Conservation (phyloP, 1,140 invertebrate species). For the Hermatobates lingyangjiaoensis region DNA sequence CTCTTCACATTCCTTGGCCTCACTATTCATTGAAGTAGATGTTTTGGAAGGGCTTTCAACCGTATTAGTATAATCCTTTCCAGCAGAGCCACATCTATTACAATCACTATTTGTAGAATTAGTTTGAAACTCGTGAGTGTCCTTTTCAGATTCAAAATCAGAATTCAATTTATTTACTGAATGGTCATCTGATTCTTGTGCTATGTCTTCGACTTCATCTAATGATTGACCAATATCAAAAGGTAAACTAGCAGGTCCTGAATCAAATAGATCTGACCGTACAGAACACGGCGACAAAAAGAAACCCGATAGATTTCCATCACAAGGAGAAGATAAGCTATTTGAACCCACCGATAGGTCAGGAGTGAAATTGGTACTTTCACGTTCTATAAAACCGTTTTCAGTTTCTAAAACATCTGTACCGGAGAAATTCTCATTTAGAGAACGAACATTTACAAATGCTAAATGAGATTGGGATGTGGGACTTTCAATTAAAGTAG, state of each 20-base stretch:
- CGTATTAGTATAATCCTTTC: no score
- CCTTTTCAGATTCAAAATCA: no score
- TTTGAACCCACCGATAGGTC: slow-evolving; percentile 8
- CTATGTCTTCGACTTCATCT: slow-evolving; percentile 17
- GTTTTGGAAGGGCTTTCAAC: no score
- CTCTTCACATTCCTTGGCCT: no score
- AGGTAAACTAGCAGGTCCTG: slow-evolving; percentile 15
- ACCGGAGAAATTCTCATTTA: background rate
- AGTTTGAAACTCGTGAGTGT: no score
- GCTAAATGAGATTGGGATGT: slow-evolving; percentile 17
- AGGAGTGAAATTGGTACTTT: slow-evolving; percentile 7
- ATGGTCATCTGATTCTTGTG: no score
- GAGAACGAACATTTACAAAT: slow-evolving; percentile 11
- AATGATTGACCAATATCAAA: slow-evolving; percentile 13
- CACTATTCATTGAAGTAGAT: no score
- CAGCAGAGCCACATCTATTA: no score
- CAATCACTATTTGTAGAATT: no score
- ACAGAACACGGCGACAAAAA: slow-evolving; percentile 18
- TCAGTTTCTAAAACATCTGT: slow-evolving; percentile 5
- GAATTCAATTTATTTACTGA: no score
- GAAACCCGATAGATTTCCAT: slow-evolving; percentile 22
- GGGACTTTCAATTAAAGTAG: slow-evolving; percentile 27
- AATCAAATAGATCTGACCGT: slow-evolving; percentile 15
- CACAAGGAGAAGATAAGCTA: slow-evolving; percentile 18
- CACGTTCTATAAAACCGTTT: slow-evolving; percentile 11